Base-by-base conservation (phyloP, 1,140 invertebrate species). In the Halyomorpha halys region DNA sequence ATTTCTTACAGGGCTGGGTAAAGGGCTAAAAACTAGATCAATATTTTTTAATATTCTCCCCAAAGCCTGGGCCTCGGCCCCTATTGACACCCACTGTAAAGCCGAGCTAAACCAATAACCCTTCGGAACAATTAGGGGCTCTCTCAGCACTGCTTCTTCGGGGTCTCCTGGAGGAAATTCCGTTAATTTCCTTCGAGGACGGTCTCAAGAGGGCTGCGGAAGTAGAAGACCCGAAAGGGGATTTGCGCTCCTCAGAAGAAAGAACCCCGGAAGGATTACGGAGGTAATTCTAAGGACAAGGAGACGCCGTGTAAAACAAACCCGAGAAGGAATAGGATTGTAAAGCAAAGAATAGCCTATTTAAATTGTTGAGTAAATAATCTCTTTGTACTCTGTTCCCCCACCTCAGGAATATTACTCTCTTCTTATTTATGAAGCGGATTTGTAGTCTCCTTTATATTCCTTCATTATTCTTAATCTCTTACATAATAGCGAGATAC, bases 301-400 rank as follows among this genome's bases (percentile, higher is more conserved):
- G 47, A 18, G 3, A 1, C 6, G n/a, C 2, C 1, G n/a, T 18
- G 47, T 49, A 49, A 49, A 49, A 49, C 47, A 49, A 49, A 49
- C 47, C 47, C n/a, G 1, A 49, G 21, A 14, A 6, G 47, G 47
- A 21, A 19, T 49, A 21, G 47, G 6, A 49, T 49, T 49, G 47
- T 49, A 49, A 49, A 49, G 47, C 47, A 49, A 49, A 49, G 47
- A 49, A 49, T 49, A 5, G 6, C 47, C n/a, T 49, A 49, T 49
- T 49, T 49, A 49, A 49, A 49, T 49, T 49, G 47, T 49, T 18
- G n/a, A 49, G 47, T 49, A 49, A 49, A 49, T 49, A 49, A 49
- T 49, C 47, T 49, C 6, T 49, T 49, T 49, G 47, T 49, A 6
- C 47, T 18, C 1, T 16, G 6, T 49, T 49, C 6, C 47, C 5